These are phyloP conservation scores for Theristicus caerulescens DNA, from an alignment of 2,113 vertebrate genomes.

Conservation along the genomic window DNA sequence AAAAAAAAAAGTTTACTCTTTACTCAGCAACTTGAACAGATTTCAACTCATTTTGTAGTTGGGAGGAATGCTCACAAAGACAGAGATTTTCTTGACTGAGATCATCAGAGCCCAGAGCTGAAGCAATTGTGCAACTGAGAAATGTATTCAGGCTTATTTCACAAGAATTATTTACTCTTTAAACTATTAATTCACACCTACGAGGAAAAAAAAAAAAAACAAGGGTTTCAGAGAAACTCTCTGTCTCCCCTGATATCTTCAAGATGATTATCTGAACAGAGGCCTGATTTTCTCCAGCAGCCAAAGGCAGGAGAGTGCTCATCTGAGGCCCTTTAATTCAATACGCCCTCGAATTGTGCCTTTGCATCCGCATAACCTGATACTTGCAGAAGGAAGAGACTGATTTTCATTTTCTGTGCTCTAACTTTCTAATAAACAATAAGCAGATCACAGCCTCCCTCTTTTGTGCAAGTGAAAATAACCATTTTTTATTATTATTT, in stretches of 20 bases:
- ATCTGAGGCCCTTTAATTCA: constrained; percentile 49
- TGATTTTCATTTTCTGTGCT: constrained; percentile 60
- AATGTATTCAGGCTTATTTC: constrained; percentile 22
- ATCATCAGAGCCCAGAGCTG: constrained; percentile 49
- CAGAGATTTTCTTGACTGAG: constrained; percentile 27
- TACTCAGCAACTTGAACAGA: constrained; percentile 36
- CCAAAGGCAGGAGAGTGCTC: background rate
- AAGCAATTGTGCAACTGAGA: constrained; percentile 38
- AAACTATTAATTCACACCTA: constrained; percentile 39
- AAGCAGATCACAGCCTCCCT: constrained; percentile 67
- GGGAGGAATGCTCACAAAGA: constrained; percentile 45
- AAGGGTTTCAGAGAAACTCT: background rate
- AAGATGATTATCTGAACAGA: background rate
- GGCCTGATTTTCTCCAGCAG: constrained; percentile 1
- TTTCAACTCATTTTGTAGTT: constrained; percentile 56
- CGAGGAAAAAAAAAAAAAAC: background rate
- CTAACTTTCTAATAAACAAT: constrained; percentile 69
- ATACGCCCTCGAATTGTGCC: constrained; percentile 34
- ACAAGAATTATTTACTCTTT: constrained; percentile 45
- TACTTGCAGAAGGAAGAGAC: constrained; percentile 16
- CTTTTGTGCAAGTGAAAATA: constrained; percentile 75
- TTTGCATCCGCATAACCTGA: constrained; percentile 35
- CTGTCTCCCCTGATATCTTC: background rate
- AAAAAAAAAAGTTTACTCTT: background rate
- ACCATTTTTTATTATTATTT: constrained; percentile 71